Base-by-base conservation (phyloP, 1,140 invertebrate genomes). In the Diuraphis noxia region DNA sequence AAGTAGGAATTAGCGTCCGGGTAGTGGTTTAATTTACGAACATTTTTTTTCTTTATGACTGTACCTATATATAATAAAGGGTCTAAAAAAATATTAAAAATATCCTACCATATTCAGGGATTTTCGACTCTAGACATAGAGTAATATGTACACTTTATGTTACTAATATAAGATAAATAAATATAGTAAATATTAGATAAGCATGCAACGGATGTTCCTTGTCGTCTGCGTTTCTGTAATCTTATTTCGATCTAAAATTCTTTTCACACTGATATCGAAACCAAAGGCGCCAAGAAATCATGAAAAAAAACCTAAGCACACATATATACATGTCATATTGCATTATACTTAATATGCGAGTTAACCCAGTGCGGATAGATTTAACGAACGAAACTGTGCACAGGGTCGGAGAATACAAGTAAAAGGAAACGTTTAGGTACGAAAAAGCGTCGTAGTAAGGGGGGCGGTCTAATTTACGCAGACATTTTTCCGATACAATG, bases 401-500 rank as follows among this genome's bases (percentile, higher is more conserved):
- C 13, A n/a, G 13, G 30, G n/a, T 72, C 13, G 5, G 5, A 72
- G 30, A 34, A 21, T 72, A 21, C 21, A n/a, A 81, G 77, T 79
- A 79, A 79, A 79, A 38, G 38, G 38, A 82, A 41, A 82, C 10
- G 40, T 41, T 41, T n/a, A 82, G 25, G 17, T 36, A 41, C 21
- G 86, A 4, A 7, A 34, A 36, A n/a, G 21, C 21, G 30, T 30
- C 25, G n/a, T n/a, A 25, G 52, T 25, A 63, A n/a, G 56, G 34
- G 34, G 19, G 34, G 34, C 34, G 40, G 23, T 56, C 23, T 88
- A 49, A 88, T 88, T 88, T 88, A 88, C 86, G 86, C 86, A 10
- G 34, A 38, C 86, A 23, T 88, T 56, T 52, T 88, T 41, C 49
- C 49, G 49, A 56, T 40, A 88, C 49, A 10, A 40, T 9, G 49